Percentiles rank a stretch among this genome's conserved stretches.
These are phyloP conservation scores for Pandemis heparana DNA, from an alignment of 2,888 invertebrate species.

Conservation along the genomic window DNA sequence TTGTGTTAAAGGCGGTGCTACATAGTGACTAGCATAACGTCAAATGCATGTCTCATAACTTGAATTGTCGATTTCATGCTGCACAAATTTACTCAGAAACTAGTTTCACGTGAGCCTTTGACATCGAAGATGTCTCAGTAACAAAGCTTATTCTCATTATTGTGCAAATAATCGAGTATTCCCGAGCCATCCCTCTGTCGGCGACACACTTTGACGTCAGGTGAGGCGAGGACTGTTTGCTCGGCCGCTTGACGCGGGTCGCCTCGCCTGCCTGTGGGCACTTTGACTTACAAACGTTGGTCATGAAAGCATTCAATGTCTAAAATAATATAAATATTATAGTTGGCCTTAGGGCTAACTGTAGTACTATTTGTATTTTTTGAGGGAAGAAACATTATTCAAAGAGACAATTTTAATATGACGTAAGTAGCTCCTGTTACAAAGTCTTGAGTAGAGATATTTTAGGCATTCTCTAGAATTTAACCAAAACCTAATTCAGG, in stretches of 20 bases:
- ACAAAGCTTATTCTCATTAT: slow-evolving; percentile 29
- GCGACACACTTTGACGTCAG: slow-evolving; percentile 47
- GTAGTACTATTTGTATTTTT: background rate
- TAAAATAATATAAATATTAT: background rate
- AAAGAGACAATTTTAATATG: background rate
- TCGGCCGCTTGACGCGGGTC: slow-evolving; percentile 51
- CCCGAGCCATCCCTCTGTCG: slow-evolving; percentile 35
- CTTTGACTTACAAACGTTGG: slow-evolving; percentile 52
- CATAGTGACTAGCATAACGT: background rate
- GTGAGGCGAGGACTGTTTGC: slow-evolving; percentile 53
- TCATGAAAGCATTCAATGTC: slow-evolving; percentile 16
- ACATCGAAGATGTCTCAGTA: slow-evolving; percentile 26
- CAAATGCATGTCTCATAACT: background rate
- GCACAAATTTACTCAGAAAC: background rate
- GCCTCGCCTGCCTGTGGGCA: slow-evolving; percentile 48
- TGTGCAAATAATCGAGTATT: slow-evolving; percentile 52
- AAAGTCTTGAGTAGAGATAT: no score
- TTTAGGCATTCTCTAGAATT: no score
- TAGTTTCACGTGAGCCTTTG: slow-evolving; percentile 25
- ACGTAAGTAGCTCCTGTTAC: background rate
- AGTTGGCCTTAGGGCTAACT: background rate
- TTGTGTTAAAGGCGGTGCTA: background rate
- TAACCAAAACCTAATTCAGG: background rate
- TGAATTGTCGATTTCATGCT: background rate
- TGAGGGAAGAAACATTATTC: background rate